phyloP scores from a whole-genome alignment of 2,888 invertebrate genomes.

The Sialis fuliginosa region DNA sequence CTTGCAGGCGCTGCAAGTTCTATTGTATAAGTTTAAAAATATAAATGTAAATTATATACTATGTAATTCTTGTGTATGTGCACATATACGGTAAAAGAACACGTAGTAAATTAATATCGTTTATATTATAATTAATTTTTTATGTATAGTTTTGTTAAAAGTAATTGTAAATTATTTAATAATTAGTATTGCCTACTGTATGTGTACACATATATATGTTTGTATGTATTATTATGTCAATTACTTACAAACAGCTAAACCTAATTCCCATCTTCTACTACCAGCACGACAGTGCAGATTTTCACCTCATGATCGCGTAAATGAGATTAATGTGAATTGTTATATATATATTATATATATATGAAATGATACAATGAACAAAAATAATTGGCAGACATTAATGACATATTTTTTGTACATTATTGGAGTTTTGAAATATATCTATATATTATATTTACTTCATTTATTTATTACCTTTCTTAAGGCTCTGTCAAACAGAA shows the following conservation, averaged over 20 bases:
- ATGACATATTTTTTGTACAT: slow-evolving; percentile 57
- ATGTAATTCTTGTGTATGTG: slow-evolving; percentile 3
- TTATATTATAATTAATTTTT: too few relatives aligned
- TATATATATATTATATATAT: not conserved
- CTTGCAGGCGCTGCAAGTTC: not conserved
- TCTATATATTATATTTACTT: slow-evolving; percentile 28
- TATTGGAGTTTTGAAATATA: slow-evolving; percentile 55
- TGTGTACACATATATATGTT: slow-evolving; percentile 11
- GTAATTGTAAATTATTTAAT: slow-evolving; percentile 1
- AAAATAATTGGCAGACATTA: slow-evolving; percentile 32
- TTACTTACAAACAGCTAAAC: slow-evolving; percentile 15
- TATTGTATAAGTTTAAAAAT: slow-evolving; percentile 5
- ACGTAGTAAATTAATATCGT: too few relatives aligned
- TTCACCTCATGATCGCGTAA: not conserved
- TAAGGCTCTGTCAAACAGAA: too few relatives aligned
- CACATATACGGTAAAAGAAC: not conserved
- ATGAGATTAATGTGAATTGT: not conserved
- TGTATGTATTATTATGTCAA: slow-evolving; percentile 29
- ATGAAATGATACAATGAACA: not conserved
- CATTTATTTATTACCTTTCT: not conserved
- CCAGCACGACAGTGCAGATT: not conserved
- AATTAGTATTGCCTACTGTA: slow-evolving; percentile 6
- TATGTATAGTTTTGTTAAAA: too few relatives aligned
- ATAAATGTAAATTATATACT: slow-evolving; percentile 4
- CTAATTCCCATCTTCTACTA: slow-evolving; percentile 1